Percentiles rank a stretch among this genome's conserved stretches.
Conservation (phyloP, 2,888 invertebrate genomes). For the Mythimna impura region DNA sequence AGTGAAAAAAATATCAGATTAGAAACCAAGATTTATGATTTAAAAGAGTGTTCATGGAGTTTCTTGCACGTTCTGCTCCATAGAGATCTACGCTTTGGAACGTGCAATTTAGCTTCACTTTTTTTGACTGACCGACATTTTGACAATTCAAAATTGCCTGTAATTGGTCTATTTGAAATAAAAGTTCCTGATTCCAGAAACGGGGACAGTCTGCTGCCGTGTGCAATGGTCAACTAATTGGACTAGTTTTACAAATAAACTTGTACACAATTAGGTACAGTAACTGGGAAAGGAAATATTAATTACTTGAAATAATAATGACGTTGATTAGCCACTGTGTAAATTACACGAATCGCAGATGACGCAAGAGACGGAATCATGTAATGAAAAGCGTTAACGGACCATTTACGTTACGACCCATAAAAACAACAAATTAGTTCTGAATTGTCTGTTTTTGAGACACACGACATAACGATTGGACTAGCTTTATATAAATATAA, state of each 20-base stretch:
- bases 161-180: too few relatives aligned
- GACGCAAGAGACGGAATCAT: constrained; percentile 54
- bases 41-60: too few relatives aligned
- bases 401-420: constrained; percentile 56
- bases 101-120: too few relatives aligned
- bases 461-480: neutral
- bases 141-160: too few relatives aligned
- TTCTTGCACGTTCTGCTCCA: too few relatives aligned
- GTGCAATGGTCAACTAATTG: constrained; percentile 33
- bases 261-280: constrained; percentile 18
- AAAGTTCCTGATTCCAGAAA: neutral
- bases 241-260: constrained; percentile 21
- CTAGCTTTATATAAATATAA: neutral
- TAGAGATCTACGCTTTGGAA: too few relatives aligned
- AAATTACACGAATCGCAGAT: constrained; percentile 55
- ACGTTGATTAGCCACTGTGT: constrained; percentile 57
- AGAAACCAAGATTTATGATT: too few relatives aligned
- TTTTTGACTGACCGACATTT: too few relatives aligned
- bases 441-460: constrained; percentile 33
- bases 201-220: neutral
- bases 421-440: constrained; percentile 50
- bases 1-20: neutral
- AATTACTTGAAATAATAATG: constrained; percentile 63
- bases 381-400: constrained; percentile 59
- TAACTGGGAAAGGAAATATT: constrained; percentile 58